Conservation (phyloP, 2,797 vertebrate species). For the Iguana delicatissima region DNA sequence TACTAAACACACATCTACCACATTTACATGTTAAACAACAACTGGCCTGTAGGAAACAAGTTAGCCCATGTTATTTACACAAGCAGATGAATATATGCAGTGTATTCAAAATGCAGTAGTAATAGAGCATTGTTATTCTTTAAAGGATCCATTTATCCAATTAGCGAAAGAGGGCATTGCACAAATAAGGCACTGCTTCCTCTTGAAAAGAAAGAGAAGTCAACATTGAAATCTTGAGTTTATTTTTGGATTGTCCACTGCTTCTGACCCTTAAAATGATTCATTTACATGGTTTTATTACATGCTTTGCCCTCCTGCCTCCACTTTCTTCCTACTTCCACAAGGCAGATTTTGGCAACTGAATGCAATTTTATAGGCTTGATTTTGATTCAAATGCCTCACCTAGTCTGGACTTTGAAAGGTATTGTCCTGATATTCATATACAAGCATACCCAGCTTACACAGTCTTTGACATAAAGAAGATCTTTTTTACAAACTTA, state of each 20-base stretch:
- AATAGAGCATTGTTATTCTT: neutral
- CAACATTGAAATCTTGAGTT: slow-evolving; percentile 49
- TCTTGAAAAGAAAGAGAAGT: slow-evolving; percentile 36
- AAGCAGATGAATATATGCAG: neutral
- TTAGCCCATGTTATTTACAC: neutral
- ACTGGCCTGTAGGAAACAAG: neutral
- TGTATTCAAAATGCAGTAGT: neutral
- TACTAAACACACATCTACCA: slow-evolving; percentile 18
- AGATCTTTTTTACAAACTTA: no score
- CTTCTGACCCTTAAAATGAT: slow-evolving; percentile 65
- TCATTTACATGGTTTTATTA: slow-evolving; percentile 61
- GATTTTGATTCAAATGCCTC: slow-evolving; percentile 65
- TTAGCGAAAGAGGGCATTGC: slow-evolving; percentile 1
- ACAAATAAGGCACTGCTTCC: neutral
- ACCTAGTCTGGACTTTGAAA: slow-evolving; percentile 62
- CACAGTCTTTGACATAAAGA: no score
- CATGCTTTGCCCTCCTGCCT: slow-evolving; percentile 54
- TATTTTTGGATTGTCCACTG: slow-evolving; percentile 62
- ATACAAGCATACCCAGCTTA: neutral
- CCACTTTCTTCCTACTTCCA: slow-evolving; percentile 69
- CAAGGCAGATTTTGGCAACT: slow-evolving; percentile 68
- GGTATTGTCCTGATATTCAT: slow-evolving; percentile 72
- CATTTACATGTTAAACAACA: slow-evolving; percentile 2
- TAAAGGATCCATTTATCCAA: neutral
- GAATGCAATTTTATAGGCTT: slow-evolving; percentile 52